Conservation (phyloP, 2,113 vertebrate species). For the Colius striatus region DNA sequence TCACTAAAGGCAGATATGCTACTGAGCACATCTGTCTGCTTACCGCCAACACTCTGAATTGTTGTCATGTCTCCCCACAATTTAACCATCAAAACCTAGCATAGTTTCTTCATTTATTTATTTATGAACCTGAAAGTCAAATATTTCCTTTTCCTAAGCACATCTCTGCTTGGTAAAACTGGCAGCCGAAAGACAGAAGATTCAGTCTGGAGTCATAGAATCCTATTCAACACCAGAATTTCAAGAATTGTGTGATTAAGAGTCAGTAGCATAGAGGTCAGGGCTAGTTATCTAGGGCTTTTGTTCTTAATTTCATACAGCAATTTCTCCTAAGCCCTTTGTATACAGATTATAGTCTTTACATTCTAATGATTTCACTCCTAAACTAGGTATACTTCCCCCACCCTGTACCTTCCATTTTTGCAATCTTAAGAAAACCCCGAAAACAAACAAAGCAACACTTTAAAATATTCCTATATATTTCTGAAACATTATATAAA, state of each 20-base stretch:
- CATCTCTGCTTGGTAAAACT: neutral
- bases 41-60: neutral
- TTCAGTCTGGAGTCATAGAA: neutral
- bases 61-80: neutral
- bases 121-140: neutral
- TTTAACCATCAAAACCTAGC: neutral
- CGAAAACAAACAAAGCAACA: neutral
- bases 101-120: neutral
- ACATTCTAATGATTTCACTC: neutral
- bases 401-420: fast-evolving
- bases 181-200: neutral
- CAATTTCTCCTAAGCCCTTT: neutral
- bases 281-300: neutral
- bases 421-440: neutral
- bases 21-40: neutral
- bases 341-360: neutral
- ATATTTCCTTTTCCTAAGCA: neutral
- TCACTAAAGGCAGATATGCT: neutral
- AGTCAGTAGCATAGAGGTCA: neutral
- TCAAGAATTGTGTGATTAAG: neutral
- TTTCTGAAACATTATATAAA: neutral
- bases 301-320: neutral
- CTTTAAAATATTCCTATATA: neutral
- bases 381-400: neutral
- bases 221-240: neutral